Evolutionary conservation across 2,113 vertebrate genomes (phyloP), one percentile per base, ranked within the genome.

Genomic region (Marmota monax): DNA sequence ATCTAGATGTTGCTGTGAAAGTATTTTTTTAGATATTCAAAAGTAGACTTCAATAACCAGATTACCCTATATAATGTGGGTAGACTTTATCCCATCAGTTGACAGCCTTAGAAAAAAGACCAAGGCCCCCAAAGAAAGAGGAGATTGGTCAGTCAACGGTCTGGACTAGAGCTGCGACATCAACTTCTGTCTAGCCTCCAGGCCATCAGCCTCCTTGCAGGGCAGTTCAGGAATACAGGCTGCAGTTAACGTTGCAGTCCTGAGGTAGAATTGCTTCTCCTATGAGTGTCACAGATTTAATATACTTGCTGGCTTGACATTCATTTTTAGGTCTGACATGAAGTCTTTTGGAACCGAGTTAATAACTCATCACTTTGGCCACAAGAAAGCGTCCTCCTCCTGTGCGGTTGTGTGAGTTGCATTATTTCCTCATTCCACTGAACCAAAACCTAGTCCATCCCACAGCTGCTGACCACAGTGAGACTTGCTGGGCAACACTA

Each of bases 21-120:
- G 9, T 67, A 67, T 45, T 74, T 95, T 91, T 86, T 48, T 48
- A 45, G n/a, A n/a, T 53, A n/a, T 73, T 95, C 80, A 80, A 79
- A 65, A 65, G 14, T 53, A 86, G 34, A 72, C 27, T 85, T 51
- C 70, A 76, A 18, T 86, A 85, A 91, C 53, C 45, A n/a, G 56
- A 53, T 83, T 65, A 48, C 14, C 9, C 25, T 84, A 5, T 7
- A 8, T 45, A 9, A 45, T 45, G 45, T 45, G 45, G 45, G 8
- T 45, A 45, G 45, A 7, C 45, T 34, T 69, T 23, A 13, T 84
- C 51, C 37, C 29, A 65, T 51, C 32, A 78, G 39, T 70, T 48
- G 25, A 90, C 69, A 17, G 23, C 37, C 48, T 84, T 84, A 11
- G 53, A 37, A 48, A 89, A 94, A 86, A 90, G 20, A 32, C 7